Evolutionary conservation across 2,888 invertebrate genomes (phyloP).

Genomic region (Amblyjoppa proteus): DNA sequence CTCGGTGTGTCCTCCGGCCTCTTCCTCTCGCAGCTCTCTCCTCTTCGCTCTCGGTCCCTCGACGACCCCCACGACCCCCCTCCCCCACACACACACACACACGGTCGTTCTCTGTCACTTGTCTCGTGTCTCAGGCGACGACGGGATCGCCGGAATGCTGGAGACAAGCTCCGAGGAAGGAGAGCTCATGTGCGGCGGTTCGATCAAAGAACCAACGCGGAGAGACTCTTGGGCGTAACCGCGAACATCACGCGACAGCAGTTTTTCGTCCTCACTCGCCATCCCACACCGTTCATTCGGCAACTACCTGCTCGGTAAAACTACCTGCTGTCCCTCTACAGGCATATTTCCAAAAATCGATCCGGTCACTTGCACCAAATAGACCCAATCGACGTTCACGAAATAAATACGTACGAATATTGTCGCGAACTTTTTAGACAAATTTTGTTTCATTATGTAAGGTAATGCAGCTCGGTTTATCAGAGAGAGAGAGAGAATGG

Average conservation of each 20-base stretch:
- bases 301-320: conserved; percentile 17
- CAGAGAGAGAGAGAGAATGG: too few relatives aligned
- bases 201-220: conserved; percentile 55
- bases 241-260: conserved; percentile 64
- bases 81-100: too few relatives aligned
- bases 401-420: conserved; percentile 3
- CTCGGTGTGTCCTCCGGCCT: conserved; percentile 56
- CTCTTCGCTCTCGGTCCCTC: conserved; percentile 22
- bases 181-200: conserved; percentile 50
- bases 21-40: conserved; percentile 49
- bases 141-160: conserved; percentile 49
- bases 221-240: conserved; percentile 59
- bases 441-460: neutral
- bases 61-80: too few relatives aligned
- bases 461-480: neutral
- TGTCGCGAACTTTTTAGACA: neutral
- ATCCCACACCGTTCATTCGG: conserved; percentile 50
- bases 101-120: conserved; percentile 50
- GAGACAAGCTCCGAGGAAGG: conserved; percentile 40
- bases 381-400: conserved; percentile 43
- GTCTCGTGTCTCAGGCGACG: conserved; percentile 59
- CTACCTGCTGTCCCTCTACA: conserved; percentile 30
- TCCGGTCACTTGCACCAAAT: conserved; percentile 27
- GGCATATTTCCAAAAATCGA: conserved; percentile 23
- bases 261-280: conserved; percentile 24